phyloP scores from a whole-genome alignment of 1,140 invertebrate genomes.

The Aricia agestis region DNA sequence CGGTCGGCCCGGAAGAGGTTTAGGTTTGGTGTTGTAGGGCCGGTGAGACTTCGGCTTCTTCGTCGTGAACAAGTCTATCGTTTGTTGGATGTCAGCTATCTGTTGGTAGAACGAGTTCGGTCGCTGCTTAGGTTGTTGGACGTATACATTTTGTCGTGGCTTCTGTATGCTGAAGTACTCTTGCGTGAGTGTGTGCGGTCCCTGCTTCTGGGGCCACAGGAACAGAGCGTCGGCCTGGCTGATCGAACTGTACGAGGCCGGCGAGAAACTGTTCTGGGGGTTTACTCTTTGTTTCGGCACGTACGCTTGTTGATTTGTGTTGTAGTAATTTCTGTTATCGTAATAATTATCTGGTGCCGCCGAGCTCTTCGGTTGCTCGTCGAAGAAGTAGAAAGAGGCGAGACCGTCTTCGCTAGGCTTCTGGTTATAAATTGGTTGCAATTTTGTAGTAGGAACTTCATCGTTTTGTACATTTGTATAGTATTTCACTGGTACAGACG shows the following conservation, averaged over 20 bases:
- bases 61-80: slow-evolving; percentile 73
- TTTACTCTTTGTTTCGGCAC: slow-evolving; percentile 45
- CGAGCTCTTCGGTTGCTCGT: slow-evolving; percentile 72
- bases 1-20: slow-evolving; percentile 55
- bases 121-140: slow-evolving; percentile 56
- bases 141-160: slow-evolving; percentile 60
- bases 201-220: slow-evolving; percentile 71
- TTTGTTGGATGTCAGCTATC: slow-evolving; percentile 75
- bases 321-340: slow-evolving; percentile 71
- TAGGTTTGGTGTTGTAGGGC: slow-evolving; percentile 58
- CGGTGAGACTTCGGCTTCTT: slow-evolving; percentile 65
- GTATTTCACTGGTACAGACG: slow-evolving; percentile 78
- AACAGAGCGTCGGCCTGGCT: slow-evolving; percentile 67
- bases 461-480: slow-evolving; percentile 77
- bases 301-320: slow-evolving; percentile 47
- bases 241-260: slow-evolving; percentile 64
- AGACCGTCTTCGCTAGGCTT: slow-evolving; percentile 70
- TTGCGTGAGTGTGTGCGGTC: slow-evolving; percentile 70
- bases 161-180: slow-evolving; percentile 73
- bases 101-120: slow-evolving; percentile 74
- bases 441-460: slow-evolving; percentile 71
- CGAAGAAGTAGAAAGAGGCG: slow-evolving; percentile 78
- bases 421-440: slow-evolving; percentile 66
- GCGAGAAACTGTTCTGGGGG: slow-evolving; percentile 50
- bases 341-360: slow-evolving; percentile 56